These are phyloP conservation scores for Torymus tubicola DNA, from an alignment of 2,888 invertebrate genomes.

Conservation along the genomic window DNA sequence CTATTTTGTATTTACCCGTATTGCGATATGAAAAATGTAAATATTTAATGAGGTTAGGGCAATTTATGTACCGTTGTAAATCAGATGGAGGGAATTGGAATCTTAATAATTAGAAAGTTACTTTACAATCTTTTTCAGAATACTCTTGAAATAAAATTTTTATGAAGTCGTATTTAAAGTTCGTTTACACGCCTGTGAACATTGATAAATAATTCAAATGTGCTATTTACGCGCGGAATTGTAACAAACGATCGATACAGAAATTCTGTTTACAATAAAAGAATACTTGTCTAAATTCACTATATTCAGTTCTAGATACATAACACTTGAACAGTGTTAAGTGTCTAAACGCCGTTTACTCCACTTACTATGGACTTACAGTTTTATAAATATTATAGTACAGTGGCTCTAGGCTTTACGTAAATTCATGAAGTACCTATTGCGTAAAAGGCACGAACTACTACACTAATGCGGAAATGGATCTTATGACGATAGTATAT, in stretches of 20 bases:
- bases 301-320: background rate
- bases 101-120: too few relatives aligned
- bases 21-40: too few relatives aligned
- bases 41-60: background rate
- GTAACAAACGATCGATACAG: too few relatives aligned
- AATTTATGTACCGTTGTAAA: background rate
- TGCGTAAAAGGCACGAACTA: constrained; percentile 33
- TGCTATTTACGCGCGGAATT: too few relatives aligned
- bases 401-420: constrained; percentile 26
- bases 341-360: background rate
- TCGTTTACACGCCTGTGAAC: too few relatives aligned
- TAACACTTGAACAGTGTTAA: background rate
- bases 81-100: too few relatives aligned
- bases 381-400: constrained; percentile 15
- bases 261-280: too few relatives aligned
- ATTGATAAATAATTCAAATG: too few relatives aligned
- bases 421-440: constrained; percentile 38
- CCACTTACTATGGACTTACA: constrained; percentile 5
- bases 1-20: too few relatives aligned
- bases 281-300: background rate
- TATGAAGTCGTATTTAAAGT: too few relatives aligned
- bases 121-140: too few relatives aligned
- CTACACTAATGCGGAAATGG: background rate
- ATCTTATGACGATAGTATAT: constrained; percentile 4
- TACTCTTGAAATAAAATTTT: too few relatives aligned